Evolutionary conservation across 2,113 vertebrate genomes (phyloP), one percentile per base, ranked within the genome.

Genomic region (Aspiorhynchus laticeps): DNA sequence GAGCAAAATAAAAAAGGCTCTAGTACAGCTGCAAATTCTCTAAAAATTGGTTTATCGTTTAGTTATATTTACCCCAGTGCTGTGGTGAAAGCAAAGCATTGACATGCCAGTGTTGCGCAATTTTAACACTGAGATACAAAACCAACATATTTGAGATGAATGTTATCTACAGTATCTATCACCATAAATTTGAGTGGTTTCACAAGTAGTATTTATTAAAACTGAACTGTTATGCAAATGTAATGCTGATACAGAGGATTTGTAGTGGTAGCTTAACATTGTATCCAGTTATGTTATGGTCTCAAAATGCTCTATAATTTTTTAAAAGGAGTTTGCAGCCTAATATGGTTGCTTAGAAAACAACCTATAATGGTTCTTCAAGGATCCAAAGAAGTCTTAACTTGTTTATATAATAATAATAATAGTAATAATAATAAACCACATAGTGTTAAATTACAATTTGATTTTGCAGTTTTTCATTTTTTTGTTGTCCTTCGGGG

Each of bases 21-120:
- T 46, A 15, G 17, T 28, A 65, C 15, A 28, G 14, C 17, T 28
- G 15, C 1, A 31, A 11, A 1, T n/a, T 26, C 53, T 80, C 19
- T 19, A 5, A 80, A 80, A 61, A 38, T 80, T 56, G 15, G 31
- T 80, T 65, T 63, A 80, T n/a, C 7, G 4, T 24, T 5, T 24
- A 10, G 43, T 79, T 79, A 79, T 79, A 33, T 79, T 51, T 56
- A 79, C 9, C 31, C 31, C 8, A 43, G 33, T 80, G 56, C 56
- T 80, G 24, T 26, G 2, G 78, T 14, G 1, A 43, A 63, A 43
- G 79, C 31, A 43, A 59, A 79, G 51, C 36, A 8, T 28, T 46
- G 74, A 48, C 38, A 17, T 28, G n/a, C 6, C 21, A 28, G 7
- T 65, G 36, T 80, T 80, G 8, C 2, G 2, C 21, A 74, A 74